Base-by-base conservation (phyloP, 2,888 invertebrate species). In the Pterostichus madidus region DNA sequence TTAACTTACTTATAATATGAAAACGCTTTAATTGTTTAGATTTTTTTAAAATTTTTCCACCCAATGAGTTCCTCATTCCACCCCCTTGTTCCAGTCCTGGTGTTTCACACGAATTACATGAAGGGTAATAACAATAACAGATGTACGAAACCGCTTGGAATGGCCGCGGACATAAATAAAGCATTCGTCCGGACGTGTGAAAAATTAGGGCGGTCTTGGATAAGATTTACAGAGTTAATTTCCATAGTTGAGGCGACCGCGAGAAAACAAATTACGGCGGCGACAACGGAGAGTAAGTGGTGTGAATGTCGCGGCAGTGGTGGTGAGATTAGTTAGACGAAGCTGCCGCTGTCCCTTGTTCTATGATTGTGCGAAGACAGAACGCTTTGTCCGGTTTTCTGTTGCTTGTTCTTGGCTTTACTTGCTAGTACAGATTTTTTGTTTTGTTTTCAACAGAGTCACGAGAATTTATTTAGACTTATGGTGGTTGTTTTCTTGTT, bases 161-260 rank as follows among this genome's bases (percentile, higher is more conserved):
- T 56, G 56, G 32, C 56, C 53, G 49, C 35, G 31, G 15, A 17
- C 61, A 78, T 78, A 78, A 78, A 78, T 78, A 78, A 59, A 39
- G 78, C 78, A 78, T 78, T 78, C 78, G 61, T 61, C n/a, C 17
- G 17, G 61, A 61, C 44, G 32, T 44, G 73, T 84, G 86, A 85
- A 87, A 87, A 87, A 87, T 87, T 84, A 86, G 84, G 85, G 86
- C 84, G 85, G 86, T 85, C 85, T 85, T 84, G 84, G 81, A 84
- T 84, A 85, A 87, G 86, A 87, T 87, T 87, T 87, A 86, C 87
- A 86, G 86, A 86, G 87, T 86, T 87, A 87, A 87, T 87, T 87
- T 87, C 86, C 87, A 87, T 86, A 86, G 85, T 86, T 86, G 85
- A 86, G 85, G 85, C 86, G 85, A 85, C 85, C 86, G 84, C 84